phyloP scores from a whole-genome alignment of 2,888 invertebrate genomes.

The Heliconius aoede region DNA sequence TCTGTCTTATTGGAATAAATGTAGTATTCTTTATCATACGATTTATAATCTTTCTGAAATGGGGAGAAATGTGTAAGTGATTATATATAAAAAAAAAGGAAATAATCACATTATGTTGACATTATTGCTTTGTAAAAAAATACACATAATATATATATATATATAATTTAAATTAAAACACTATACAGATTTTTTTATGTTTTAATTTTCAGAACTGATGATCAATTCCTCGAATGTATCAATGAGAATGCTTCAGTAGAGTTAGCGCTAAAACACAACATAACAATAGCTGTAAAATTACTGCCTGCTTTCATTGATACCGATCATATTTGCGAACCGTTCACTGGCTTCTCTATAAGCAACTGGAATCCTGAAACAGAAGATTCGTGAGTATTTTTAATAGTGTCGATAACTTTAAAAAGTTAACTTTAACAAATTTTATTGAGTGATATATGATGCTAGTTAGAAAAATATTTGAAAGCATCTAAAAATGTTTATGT shows the following conservation, averaged over 20 bases:
- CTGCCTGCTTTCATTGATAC: constrained; percentile 61
- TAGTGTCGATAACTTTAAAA: neutral
- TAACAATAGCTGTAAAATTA: constrained; percentile 59
- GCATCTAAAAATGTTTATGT: no score
- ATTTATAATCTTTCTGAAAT: neutral
- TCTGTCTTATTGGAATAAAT: neutral
- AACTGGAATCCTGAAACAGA: constrained; percentile 84
- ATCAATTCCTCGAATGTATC: constrained; percentile 67
- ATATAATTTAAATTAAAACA: neutral
- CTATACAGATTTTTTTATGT: neutral
- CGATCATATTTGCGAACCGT: constrained; percentile 84
- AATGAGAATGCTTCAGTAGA: constrained; percentile 69
- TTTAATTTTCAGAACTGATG: constrained; percentile 67
- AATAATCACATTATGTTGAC: no score
- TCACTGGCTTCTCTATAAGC: constrained; percentile 84
- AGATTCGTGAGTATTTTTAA: constrained; percentile 62
- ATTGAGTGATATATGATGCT: no score
- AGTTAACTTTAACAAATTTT: no score
- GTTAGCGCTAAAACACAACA: constrained; percentile 59
- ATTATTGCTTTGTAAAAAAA: no score
- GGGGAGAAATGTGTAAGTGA: neutral
- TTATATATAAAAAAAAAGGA: neutral
- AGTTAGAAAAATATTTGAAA: no score
- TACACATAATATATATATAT: no score
- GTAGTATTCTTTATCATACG: neutral